These are phyloP conservation scores for Mirounga angustirostris DNA, from an alignment of 2,113 vertebrate species.

Conservation along the genomic window DNA sequence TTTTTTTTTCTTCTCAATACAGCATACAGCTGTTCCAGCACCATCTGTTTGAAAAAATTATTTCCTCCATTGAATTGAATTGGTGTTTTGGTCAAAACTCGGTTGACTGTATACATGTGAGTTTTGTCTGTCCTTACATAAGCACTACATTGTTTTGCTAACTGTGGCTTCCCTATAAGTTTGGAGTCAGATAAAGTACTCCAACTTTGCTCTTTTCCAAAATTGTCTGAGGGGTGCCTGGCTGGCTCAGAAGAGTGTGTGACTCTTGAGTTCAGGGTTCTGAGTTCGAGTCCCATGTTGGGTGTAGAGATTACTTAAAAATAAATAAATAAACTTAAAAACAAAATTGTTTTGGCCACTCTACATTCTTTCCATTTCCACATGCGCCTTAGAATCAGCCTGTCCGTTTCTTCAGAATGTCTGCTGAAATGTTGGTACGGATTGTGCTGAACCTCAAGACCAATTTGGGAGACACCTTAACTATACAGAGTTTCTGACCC, in stretches of 20 bases:
- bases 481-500: neutral
- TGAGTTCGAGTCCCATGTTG: neutral
- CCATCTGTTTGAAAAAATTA: neutral
- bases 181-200: neutral
- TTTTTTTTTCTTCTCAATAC: neutral
- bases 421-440: neutral
- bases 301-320: neutral
- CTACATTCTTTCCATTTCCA: slow-evolving; percentile 21
- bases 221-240: neutral
- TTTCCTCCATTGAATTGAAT: slow-evolving; percentile 23
- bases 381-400: neutral
- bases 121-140: neutral
- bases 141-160: neutral
- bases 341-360: slow-evolving; percentile 1
- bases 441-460: neutral
- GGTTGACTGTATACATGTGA: neutral
- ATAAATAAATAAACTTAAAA: neutral
- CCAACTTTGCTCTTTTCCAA: slow-evolving; percentile 7
- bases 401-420: neutral
- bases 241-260: neutral
- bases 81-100: slow-evolving; percentile 43
- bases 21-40: neutral
- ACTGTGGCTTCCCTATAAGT: slow-evolving; percentile 43
- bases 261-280: neutral
- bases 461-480: neutral